A percentile compares a stretch with the other conserved stretches of the same genome.
These are phyloP conservation scores for Abrostola triplasia DNA, from an alignment of 2,888 invertebrate species.

Conservation along the genomic window DNA sequence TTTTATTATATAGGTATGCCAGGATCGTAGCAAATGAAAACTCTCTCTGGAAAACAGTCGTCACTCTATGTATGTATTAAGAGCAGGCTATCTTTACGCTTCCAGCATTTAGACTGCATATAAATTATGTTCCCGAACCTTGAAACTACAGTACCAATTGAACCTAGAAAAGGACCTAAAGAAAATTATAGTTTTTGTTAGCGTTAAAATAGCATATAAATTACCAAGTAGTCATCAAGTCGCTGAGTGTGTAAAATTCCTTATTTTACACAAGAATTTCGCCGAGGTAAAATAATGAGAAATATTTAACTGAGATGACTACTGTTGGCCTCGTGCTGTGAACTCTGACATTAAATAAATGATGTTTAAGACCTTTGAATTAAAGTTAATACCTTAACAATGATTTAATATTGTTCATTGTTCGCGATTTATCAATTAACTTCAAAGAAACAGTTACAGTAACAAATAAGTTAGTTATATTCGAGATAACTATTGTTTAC, in stretches of 20 bases:
- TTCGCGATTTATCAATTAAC: conserved; percentile 18
- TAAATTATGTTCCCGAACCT: too few species aligned
- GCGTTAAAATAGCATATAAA: neutral
- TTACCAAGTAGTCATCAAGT: conserved; percentile 4
- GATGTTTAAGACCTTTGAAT: conserved; percentile 10
- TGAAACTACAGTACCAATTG: too few species aligned
- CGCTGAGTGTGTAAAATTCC: conserved; percentile 36
- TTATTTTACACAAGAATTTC: conserved; percentile 24
- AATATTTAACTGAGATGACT: conserved; percentile 19
- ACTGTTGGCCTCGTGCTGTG: conserved; percentile 2
- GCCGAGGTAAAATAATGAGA: conserved; percentile 12
- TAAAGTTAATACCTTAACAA: conserved; percentile 14
- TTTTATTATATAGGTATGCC: neutral
- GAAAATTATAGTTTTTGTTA: neutral
- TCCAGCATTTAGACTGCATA: too few species aligned
- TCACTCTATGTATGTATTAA: too few species aligned
- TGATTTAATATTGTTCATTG: conserved; percentile 10
- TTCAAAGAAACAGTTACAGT: conserved; percentile 13
- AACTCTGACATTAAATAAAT: conserved; percentile 10
- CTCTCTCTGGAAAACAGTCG: too few species aligned
- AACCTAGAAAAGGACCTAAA: neutral
- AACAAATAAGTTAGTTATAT: neutral
- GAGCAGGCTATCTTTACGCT: too few species aligned
- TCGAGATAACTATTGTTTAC: conserved; percentile 1
- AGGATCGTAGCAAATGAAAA: too few species aligned